These are phyloP conservation scores for Xylota segnis DNA, from an alignment of 2,888 invertebrate genomes.

Conservation along the genomic window DNA sequence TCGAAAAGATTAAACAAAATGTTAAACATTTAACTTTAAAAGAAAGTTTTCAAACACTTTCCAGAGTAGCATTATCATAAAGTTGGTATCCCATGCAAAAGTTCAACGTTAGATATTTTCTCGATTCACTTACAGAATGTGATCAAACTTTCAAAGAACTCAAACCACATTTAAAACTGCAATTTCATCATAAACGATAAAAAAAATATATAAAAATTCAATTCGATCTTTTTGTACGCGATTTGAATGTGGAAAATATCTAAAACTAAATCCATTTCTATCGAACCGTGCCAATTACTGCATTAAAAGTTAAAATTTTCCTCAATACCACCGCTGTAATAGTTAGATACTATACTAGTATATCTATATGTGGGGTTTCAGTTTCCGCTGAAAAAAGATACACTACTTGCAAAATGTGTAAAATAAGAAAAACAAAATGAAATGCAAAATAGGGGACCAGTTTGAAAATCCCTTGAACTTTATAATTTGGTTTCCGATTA, in stretches of 20 bases:
- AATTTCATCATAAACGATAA: neutral
- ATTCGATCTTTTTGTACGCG: neutral
- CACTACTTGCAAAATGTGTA: neutral
- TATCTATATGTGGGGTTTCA: neutral
- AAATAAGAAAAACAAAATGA: neutral
- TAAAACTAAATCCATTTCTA: slow-evolving; percentile 3
- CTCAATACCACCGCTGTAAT: neutral
- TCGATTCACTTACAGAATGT: neutral
- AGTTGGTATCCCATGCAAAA: neutral
- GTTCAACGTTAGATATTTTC: neutral
- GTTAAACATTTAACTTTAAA: neutral
- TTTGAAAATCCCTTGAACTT: slow-evolving; percentile 16
- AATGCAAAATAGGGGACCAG: neutral
- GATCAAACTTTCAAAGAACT: neutral
- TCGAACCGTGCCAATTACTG: slow-evolving; percentile 8
- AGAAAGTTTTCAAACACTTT: neutral
- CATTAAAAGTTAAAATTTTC: neutral
- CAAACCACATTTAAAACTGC: neutral
- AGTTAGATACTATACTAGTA: neutral
- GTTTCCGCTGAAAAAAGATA: neutral
- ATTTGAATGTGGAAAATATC: neutral
- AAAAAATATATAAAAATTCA: neutral
- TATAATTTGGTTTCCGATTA: slow-evolving; percentile 6
- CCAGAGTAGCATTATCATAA: neutral
- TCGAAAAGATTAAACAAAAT: neutral